A percentile compares a stretch with the other conserved stretches of the same genome.
Evolutionary conservation across 2,888 invertebrate genomes (phyloP).

Genomic region (Xanthia togata): DNA sequence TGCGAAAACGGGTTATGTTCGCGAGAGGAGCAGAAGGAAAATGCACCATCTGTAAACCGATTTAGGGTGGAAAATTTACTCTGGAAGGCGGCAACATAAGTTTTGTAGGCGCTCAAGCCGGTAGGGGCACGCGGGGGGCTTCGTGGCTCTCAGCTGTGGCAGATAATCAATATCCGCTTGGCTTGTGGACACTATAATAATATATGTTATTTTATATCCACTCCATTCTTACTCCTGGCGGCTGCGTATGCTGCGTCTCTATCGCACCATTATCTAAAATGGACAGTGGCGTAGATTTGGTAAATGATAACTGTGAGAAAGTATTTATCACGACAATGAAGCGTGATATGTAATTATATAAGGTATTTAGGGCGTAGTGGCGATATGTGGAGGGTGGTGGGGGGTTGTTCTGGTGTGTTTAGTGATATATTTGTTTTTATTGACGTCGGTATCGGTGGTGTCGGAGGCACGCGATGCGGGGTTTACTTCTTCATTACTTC

Average conservation of each 20-base stretch:
- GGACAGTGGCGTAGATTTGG: conserved; percentile 91
- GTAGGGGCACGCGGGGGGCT: conserved; percentile 80
- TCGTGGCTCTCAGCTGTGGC: conserved; percentile 90
- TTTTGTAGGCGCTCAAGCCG: conserved; percentile 70
- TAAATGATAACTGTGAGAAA: conserved; percentile 91
- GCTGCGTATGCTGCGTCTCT: conserved; percentile 73
- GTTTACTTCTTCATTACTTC: conserved; percentile 75
- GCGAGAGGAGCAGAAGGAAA: conserved; percentile 71
- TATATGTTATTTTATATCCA: conserved; percentile 89
- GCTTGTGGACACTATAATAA: conserved; percentile 91
- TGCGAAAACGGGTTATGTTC: conserved; percentile 78
- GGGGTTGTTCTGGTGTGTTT: conserved; percentile 70
- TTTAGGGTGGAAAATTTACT: conserved; percentile 79
- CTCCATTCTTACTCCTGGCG: conserved; percentile 73
- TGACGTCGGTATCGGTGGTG: conserved; percentile 76
- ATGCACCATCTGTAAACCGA: conserved; percentile 72
- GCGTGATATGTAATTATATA: conserved; percentile 90
- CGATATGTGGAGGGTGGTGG: conserved; percentile 76
- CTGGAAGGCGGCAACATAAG: conserved; percentile 72
- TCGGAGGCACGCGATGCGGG: conserved; percentile 83
- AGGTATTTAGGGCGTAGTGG: conserved; percentile 85
- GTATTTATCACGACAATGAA: conserved; percentile 90
- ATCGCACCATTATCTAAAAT: conserved; percentile 90
- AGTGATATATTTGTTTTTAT: conserved; percentile 87
- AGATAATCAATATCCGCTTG: conserved; percentile 91